Evolutionary conservation across 2,888 invertebrate species (phyloP).

Genomic region (Calameuta filiformis): DNA sequence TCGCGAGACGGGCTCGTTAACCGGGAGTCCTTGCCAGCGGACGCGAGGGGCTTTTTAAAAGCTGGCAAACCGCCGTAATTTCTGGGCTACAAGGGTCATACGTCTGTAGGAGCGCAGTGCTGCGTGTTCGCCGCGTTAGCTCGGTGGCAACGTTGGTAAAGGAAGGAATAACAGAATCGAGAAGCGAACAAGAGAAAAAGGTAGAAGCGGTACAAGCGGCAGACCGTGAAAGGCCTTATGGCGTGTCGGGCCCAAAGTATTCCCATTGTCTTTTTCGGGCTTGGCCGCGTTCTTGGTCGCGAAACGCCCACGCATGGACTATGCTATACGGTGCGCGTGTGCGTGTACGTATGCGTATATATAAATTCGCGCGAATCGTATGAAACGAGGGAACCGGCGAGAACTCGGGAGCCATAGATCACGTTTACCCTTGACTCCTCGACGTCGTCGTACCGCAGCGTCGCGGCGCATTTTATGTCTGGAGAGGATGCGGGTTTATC

Average conservation of each 20-base stretch:
- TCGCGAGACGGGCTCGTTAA: neutral
- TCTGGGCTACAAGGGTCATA: neutral
- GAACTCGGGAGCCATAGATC: constrained; percentile 35
- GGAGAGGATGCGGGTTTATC: constrained; percentile 23
- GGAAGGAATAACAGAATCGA: neutral
- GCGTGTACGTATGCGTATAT: neutral
- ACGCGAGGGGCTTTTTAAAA: neutral
- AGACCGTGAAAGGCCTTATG: neutral
- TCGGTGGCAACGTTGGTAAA: neutral
- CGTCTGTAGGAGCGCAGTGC: neutral
- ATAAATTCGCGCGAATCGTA: neutral
- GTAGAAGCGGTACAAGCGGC: neutral
- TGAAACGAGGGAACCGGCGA: constrained; percentile 18
- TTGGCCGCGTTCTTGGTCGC: neutral
- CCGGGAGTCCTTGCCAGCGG: neutral
- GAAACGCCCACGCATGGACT: neutral
- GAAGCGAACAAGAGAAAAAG: neutral
- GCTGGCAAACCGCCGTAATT: neutral
- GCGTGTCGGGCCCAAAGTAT: neutral
- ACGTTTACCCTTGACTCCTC: constrained; percentile 39
- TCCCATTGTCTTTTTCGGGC: neutral
- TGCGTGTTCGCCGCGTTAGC: neutral
- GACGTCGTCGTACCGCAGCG: constrained; percentile 19
- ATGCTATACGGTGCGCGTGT: too few species aligned
- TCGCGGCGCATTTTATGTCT: constrained; percentile 35